Evolutionary conservation across 2,797 vertebrate genomes (phyloP), one percentile per base, ranked within the genome.

Genomic region (Cryptoblepharus egeriae): DNA sequence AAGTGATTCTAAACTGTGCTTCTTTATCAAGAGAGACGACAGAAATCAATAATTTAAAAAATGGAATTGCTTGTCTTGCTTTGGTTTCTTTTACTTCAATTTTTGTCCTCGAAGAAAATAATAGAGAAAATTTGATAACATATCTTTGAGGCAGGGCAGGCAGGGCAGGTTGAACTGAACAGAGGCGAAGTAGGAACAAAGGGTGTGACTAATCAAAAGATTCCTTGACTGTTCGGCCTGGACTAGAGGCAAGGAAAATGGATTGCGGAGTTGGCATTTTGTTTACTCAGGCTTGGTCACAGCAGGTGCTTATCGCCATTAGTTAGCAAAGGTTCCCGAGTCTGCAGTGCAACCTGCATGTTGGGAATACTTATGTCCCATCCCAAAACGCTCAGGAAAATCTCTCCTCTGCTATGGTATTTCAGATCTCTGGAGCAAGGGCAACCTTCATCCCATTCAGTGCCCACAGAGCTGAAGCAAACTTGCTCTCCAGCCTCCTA

Each of bases 41-140:
- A 87, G 60, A 83, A 89, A 93, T 94, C 93, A 86, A 93, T 93
- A 92, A 22, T 37, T 39, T 39, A 63, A 89, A 91, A 91, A 60
- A 92, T 88, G 83, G 72, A 81, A 91, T 89, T 88, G 88, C 88
- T 92, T 88, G 88, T 89, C 89, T 87, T 86, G 76, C 57, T 91
- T 88, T 90, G 87, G 22, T 74, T 75, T 75, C 37, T n/a, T 75
- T 22, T 18, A 3, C 26, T 20, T 67, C 32, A 67, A 35, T 80
- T 65, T 75, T 45, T 26, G 8, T 30, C 30, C 52, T 37, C 18
- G 79, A 86, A 75, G 52, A 60, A 87, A 91, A 92, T 87, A 84
- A 80, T 74, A 79, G 79, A 81, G 78, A 90, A 91, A 90, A 87
- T 88, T 91, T 65, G 75, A 89, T 85, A 94, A 84, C 84, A 42